A percentile compares a stretch with the other conserved stretches of the same genome.
Evolutionary conservation across 2,113 vertebrate species (phyloP).

Genomic region (Tonatia bakeri): DNA sequence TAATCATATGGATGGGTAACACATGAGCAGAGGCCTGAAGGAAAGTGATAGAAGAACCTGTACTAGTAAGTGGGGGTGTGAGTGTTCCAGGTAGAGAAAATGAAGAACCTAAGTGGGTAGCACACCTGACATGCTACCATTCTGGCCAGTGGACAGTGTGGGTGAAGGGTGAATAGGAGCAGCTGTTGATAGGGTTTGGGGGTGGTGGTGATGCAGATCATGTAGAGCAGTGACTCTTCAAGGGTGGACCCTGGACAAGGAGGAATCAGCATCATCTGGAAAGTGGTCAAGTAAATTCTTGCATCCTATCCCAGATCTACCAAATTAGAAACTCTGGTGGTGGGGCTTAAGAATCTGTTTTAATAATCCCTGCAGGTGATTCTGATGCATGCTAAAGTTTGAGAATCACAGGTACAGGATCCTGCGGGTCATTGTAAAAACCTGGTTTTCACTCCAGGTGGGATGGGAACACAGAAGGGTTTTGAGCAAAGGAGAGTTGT

Average conservation of each 20-base stretch:
- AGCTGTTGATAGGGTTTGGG: not conserved
- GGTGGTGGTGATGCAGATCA: not conserved
- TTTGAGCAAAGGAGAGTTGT: constrained; percentile 7
- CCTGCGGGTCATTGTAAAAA: not conserved
- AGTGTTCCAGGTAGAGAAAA: not conserved
- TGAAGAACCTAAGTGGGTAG: not conserved
- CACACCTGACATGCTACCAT: not conserved
- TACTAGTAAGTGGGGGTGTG: not conserved
- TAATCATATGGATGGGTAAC: not conserved
- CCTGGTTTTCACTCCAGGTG: not conserved
- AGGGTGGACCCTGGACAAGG: not conserved
- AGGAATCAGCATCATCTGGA: not conserved
- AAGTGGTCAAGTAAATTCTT: not conserved
- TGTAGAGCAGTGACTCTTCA: not conserved
- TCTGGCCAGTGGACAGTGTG: not conserved
- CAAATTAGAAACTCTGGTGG: not conserved
- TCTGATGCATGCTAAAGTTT: not conserved
- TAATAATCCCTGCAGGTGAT: not conserved
- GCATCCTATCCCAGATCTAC: not conserved
- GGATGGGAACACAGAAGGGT: not conserved
- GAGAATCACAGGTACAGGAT: not conserved
- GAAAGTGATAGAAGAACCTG: not conserved
- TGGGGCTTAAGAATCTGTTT: not conserved
- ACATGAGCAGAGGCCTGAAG: not conserved
- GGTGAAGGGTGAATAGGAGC: not conserved